Evolutionary conservation across 2,888 invertebrate species (phyloP), one percentile per base, ranked within the genome.

Genomic region (Xylophagus ater): DNA sequence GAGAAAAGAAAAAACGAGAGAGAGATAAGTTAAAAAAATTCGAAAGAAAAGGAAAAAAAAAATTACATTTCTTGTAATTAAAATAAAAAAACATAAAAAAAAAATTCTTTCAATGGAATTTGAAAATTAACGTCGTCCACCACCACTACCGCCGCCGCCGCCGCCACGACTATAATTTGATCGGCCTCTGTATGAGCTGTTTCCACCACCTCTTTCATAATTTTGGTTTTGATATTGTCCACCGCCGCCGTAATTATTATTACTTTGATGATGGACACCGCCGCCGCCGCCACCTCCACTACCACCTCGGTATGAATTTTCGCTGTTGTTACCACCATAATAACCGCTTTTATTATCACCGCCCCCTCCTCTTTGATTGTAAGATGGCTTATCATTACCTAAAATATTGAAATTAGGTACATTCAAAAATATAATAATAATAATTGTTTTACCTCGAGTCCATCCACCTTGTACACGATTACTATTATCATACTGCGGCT

Each of bases 391-490:
- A 14, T 30, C 15, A 30, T 30, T 30, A 2, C 30, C 30, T 30
- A 15, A n/a, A 14, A 14, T 13, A 30, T 26, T 26, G 26, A 8
- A 8, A 15, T 3, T 14, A 30, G 15, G 7, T 14, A 7, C 9
- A 29, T 29, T 13, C 14, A 26, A 26, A 8, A 9, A 13, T 8
- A 26, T 12, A 26, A 12, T 6, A 13, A n/a, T n/a, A 9, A 30
- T 14, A 21, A 4, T 45, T 17, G 43, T 35, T 13, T 49, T 42
- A 33, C 52, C 51, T 23, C 49, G 52, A 18, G 53, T 48, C 62
- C 63, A 64, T n/a, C 61, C 60, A 3, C 62, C 62, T 45, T 62
- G 63, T 2, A 65, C 61, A n/a, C 63, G 57, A 13, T 59, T 58
- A 31, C 57, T 60, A n/a, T 56, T 57, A n/a, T 59, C 59, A 31